Evolutionary conservation across 2,888 invertebrate species (phyloP).

Genomic region (Eupithecia exiguata): DNA sequence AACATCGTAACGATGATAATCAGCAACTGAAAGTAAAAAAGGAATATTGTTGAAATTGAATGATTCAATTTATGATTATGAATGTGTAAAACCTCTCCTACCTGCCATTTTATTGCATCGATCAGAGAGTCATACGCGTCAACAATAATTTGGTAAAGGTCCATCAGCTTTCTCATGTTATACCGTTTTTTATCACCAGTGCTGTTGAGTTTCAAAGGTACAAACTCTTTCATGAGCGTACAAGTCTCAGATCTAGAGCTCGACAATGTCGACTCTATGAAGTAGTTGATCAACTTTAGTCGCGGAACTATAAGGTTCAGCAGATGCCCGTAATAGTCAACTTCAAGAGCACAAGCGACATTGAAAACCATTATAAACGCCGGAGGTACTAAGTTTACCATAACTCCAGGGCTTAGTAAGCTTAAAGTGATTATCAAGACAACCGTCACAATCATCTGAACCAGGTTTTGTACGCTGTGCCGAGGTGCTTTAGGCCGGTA

Average conservation of each 20-base stretch:
- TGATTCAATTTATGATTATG: background rate
- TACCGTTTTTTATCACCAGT: slow-evolving; percentile 39
- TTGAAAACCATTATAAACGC: slow-evolving; percentile 18
- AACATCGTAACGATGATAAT: slow-evolving; percentile 59
- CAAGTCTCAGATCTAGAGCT: slow-evolving; percentile 42
- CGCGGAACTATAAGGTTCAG: slow-evolving; percentile 59
- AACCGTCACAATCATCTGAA: slow-evolving; percentile 45
- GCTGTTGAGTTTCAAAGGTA: slow-evolving; percentile 44
- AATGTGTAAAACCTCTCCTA: slow-evolving; percentile 34
- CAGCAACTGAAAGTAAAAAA: slow-evolving; percentile 58
- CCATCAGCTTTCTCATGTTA: slow-evolving; percentile 62
- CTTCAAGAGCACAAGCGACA: slow-evolving; percentile 53
- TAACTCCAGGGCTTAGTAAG: background rate
- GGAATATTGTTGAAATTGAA: background rate
- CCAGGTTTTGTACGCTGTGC: slow-evolving; percentile 52
- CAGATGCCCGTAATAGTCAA: slow-evolving; percentile 62
- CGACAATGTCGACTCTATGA: slow-evolving; percentile 56
- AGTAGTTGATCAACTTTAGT: slow-evolving; percentile 60
- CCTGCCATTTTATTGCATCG: slow-evolving; percentile 72
- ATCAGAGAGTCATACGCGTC: slow-evolving; percentile 61
- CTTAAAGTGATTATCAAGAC: slow-evolving; percentile 27
- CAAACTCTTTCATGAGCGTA: slow-evolving; percentile 48
- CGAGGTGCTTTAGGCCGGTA: slow-evolving; percentile 54
- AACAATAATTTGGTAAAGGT: slow-evolving; percentile 62
- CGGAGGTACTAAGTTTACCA: background rate